Percentiles rank a stretch among this genome's conserved stretches.
Evolutionary conservation across 2,888 invertebrate species (phyloP).

Genomic region (Sphaerophoria taeniata): DNA sequence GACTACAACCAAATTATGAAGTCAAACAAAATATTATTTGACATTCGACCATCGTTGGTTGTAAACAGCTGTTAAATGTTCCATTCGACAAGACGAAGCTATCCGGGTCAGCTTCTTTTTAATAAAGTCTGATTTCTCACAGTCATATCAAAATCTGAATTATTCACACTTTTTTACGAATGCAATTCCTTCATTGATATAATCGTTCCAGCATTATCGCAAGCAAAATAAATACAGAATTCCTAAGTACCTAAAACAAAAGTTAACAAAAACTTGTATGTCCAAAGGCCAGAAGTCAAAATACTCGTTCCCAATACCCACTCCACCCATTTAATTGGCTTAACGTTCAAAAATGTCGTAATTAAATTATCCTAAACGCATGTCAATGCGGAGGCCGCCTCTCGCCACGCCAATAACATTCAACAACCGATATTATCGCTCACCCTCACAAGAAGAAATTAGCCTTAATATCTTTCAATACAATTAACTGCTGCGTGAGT

Average conservation of each 20-base stretch:
- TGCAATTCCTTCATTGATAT: no score
- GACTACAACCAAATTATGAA: no score
- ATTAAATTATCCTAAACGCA: conserved; percentile 65
- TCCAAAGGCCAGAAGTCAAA: conserved; percentile 27
- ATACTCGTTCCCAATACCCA: conserved; percentile 19
- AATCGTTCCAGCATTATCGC: no score
- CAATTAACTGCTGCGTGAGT: conserved; percentile 55
- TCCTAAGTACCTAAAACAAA: background rate
- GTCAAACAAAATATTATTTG: no score
- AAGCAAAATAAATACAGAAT: background rate
- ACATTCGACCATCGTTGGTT: no score
- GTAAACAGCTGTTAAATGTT: no score
- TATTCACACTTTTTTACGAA: no score
- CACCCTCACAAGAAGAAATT: conserved; percentile 39
- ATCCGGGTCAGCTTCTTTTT: no score
- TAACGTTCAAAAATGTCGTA: conserved; percentile 35
- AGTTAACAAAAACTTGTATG: conserved; percentile 1
- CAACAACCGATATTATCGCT: no score
- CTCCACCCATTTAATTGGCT: conserved; percentile 42
- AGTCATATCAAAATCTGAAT: no score
- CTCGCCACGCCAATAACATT: background rate
- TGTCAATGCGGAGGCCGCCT: conserved; percentile 18
- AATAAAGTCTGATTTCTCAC: no score
- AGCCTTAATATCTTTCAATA: conserved; percentile 62
- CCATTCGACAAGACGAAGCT: no score